Evolutionary conservation across 2,113 vertebrate species (phyloP).

Genomic region (Ceratotherium simum): DNA sequence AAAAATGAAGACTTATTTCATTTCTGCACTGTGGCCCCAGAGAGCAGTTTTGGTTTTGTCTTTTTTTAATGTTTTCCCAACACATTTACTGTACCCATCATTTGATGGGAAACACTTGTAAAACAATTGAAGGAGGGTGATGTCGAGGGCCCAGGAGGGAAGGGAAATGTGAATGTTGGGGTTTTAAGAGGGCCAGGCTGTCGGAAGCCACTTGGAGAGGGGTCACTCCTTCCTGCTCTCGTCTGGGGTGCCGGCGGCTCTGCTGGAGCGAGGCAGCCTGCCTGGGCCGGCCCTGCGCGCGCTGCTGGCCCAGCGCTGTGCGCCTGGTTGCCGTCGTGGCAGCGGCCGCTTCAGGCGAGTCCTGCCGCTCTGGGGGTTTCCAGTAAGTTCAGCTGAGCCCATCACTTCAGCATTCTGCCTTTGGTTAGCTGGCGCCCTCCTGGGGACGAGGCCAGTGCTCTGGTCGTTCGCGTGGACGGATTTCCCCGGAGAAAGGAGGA

Average conservation of each 20-base stretch:
- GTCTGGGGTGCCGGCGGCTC: too few relatives aligned
- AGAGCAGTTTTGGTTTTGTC: neutral
- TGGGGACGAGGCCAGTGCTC: neutral
- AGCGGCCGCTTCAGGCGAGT: accelerated
- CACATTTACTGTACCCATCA: neutral
- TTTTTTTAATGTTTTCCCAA: neutral
- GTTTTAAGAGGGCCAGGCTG: neutral
- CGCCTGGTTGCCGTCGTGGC: too few relatives aligned
- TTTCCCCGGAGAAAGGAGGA: neutral
- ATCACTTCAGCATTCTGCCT: neutral
- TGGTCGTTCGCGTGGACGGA: accelerated
- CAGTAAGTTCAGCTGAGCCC: neutral
- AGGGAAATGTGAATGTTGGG: neutral
- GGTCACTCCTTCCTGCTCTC: too few relatives aligned
- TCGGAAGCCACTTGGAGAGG: neutral
- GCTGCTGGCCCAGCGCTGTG: accelerated
- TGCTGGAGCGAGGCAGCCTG: neutral
- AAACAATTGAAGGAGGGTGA: neutral
- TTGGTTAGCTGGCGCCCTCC: neutral
- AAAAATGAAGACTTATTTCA: neutral
- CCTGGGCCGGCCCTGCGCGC: neutral
- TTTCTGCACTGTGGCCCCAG: neutral
- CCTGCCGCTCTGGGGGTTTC: neutral
- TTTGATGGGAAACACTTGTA: neutral
- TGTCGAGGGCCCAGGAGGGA: neutral